phyloP scores from a whole-genome alignment of 2,888 invertebrate species.

The Saturnia pavonia region DNA sequence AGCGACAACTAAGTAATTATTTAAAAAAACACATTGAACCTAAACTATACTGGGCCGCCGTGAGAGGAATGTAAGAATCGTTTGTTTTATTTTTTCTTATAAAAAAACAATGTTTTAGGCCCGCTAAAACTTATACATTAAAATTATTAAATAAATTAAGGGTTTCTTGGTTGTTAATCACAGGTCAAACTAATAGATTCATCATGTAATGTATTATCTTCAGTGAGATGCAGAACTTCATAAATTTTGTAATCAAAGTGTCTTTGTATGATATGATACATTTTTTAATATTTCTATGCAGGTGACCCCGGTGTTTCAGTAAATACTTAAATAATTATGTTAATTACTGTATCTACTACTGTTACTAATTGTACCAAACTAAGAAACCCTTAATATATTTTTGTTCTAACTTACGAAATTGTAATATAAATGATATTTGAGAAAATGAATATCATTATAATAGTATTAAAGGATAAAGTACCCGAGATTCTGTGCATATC shows the following conservation, averaged over 20 bases:
- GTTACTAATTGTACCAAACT: not conserved
- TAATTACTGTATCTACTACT: no score
- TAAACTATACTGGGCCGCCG: not conserved
- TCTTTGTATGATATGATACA: no score
- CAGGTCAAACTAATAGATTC: not conserved
- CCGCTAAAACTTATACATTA: not conserved
- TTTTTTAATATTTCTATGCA: not conserved
- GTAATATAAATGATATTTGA: not conserved
- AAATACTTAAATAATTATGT: not conserved
- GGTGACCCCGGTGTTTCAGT: not conserved
- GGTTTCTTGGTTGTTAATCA: not conserved
- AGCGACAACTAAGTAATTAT: not conserved
- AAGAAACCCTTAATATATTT: not conserved
- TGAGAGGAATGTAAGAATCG: not conserved
- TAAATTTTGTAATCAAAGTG: no score
- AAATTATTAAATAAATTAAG: not conserved
- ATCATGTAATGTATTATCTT: not conserved
- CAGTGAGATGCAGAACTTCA: not conserved
- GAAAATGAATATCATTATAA: not conserved
- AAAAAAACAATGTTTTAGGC: not conserved
- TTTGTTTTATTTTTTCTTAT: not conserved
- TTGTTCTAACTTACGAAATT: not conserved
- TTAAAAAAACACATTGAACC: not conserved
- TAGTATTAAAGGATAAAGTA: not conserved
- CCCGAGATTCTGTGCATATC: not conserved